Percentiles rank a stretch among this genome's conserved stretches.
These are phyloP conservation scores for Dendrophyllia cribrosa DNA, from an alignment of 64 coral and sea anemone species.

Conservation along the genomic window DNA sequence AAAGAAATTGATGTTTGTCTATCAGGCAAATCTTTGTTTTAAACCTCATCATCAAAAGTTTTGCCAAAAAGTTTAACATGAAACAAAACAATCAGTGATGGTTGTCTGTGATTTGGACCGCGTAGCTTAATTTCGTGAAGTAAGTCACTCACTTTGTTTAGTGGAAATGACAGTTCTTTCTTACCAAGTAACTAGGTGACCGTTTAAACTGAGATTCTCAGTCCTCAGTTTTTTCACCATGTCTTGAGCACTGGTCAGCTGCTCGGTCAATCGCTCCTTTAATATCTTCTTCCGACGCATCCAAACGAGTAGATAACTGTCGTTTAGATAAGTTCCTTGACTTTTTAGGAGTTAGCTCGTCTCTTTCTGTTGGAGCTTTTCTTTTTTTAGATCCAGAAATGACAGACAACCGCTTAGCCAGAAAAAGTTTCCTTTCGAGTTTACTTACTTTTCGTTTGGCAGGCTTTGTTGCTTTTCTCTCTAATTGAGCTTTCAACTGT, in stretches of 20 bases:
- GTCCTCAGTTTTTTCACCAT: slow-evolving; percentile 32
- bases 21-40: too few relatives aligned
- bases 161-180: too few relatives aligned
- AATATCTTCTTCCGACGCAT: slow-evolving; percentile 16
- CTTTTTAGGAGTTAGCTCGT: too few relatives aligned
- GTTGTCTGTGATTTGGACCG: too few relatives aligned
- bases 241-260: slow-evolving; percentile 40
- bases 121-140: too few relatives aligned
- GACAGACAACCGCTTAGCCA: slow-evolving; percentile 22
- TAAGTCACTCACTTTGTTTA: too few relatives aligned
- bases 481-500: background rate
- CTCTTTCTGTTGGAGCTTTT: slow-evolving; percentile 8
- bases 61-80: too few relatives aligned
- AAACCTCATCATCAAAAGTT: too few relatives aligned
- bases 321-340: slow-evolving; percentile 28
- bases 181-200: too few relatives aligned
- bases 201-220: slow-evolving; percentile 33
- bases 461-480: slow-evolving; percentile 36
- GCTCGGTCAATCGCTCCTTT: slow-evolving; percentile 13
- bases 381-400: slow-evolving; percentile 44
- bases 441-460: slow-evolving; percentile 37
- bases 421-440: slow-evolving; percentile 42
- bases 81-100: too few relatives aligned
- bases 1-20: too few relatives aligned
- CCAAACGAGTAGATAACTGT: slow-evolving; percentile 49